Percentiles rank a stretch among this genome's conserved stretches.
phyloP scores from a whole-genome alignment of 53 echinoderm and acorn worm genomes.

The Echinarachnius parma region DNA sequence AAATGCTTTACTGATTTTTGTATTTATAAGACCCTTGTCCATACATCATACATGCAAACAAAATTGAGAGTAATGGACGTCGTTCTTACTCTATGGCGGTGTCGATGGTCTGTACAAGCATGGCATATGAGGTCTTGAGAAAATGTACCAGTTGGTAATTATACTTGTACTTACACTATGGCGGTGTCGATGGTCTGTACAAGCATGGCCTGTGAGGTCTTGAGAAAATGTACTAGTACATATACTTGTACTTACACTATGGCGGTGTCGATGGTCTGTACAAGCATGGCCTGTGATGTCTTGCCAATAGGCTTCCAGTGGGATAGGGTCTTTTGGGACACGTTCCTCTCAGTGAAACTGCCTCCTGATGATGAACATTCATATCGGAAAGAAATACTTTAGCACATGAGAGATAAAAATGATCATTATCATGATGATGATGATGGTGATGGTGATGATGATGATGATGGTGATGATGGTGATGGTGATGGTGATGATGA shows the following conservation, averaged over 20 bases:
- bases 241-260: constrained; percentile 33
- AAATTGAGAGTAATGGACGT: too few species aligned
- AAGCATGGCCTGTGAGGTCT: constrained; percentile 26
- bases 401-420: too few species aligned
- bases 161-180: constrained; percentile 35
- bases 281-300: constrained; percentile 24
- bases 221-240: too few species aligned
- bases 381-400: too few species aligned
- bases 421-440: constrained; percentile 5
- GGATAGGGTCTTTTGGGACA: constrained; percentile 22
- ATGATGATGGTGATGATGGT: constrained; percentile 20
- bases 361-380: too few species aligned
- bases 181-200: constrained; percentile 30
- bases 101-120: constrained; percentile 26
- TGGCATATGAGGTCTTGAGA: constrained; percentile 25
- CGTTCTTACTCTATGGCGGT: constrained; percentile 31
- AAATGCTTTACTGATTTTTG: too few species aligned
- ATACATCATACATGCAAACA: too few species aligned
- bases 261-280: constrained; percentile 33
- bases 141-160: too few species aligned
- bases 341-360: constrained; percentile 12
- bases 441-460: constrained; percentile 16
- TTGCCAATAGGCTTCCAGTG: constrained; percentile 35
- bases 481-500: not conserved
- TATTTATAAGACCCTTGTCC: too few species aligned